These are phyloP conservation scores for Cassiopea andromeda DNA, from an alignment of 30 jellyfish, hydroid and myxozoan genomes.

Conservation along the genomic window DNA sequence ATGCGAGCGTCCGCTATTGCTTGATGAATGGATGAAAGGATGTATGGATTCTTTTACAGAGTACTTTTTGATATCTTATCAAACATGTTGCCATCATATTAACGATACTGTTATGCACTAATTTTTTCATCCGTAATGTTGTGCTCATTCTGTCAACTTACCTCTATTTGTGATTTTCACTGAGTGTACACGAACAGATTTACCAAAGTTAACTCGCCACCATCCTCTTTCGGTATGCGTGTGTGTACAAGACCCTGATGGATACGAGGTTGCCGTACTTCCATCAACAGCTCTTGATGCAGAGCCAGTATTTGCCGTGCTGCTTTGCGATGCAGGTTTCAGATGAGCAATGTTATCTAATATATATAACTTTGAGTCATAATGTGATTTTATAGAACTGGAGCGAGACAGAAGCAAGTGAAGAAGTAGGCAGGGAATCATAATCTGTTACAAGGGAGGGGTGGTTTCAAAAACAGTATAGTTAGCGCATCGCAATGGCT, in stretches of 20 bases:
- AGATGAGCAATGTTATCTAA: slow-evolving; percentile 5
- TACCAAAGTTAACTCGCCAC: slow-evolving; percentile 40
- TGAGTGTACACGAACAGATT: slow-evolving; percentile 9
- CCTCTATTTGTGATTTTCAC: slow-evolving; percentile 32
- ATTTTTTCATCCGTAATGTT: too few species aligned
- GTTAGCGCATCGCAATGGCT: too few species aligned
- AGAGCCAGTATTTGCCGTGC: neutral
- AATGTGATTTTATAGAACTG: neutral
- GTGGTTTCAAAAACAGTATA: too few species aligned
- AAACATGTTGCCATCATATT: neutral
- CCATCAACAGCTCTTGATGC: slow-evolving; percentile 37
- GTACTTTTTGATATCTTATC: neutral
- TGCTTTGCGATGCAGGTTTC: neutral
- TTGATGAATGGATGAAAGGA: too few species aligned
- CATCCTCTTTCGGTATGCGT: neutral
- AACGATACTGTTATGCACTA: neutral
- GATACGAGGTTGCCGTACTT: neutral
- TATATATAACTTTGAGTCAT: neutral
- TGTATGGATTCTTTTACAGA: too few species aligned
- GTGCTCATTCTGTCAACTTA: neutral
- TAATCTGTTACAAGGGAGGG: too few species aligned
- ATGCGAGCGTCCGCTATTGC: too few species aligned
- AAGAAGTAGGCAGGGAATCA: too few species aligned
- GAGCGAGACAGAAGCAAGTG: neutral
- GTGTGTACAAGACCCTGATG: slow-evolving; percentile 2